Evolutionary conservation across 1,140 invertebrate genomes (phyloP).

Genomic region (Drosophila miranda): DNA sequence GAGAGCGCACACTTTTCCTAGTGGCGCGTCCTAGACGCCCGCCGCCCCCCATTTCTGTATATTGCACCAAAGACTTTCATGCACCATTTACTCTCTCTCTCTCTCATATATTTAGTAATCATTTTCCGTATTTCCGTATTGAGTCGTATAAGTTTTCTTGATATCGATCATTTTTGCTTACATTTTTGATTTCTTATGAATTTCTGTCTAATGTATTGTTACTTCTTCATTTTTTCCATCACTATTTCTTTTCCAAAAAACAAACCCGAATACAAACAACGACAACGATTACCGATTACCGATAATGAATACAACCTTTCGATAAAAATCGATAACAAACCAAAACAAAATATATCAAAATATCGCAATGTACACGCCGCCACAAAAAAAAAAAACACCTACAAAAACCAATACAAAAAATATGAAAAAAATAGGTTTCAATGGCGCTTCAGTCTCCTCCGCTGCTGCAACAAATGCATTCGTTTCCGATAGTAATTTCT

Average conservation of each 20-base stretch:
- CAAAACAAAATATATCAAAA: constrained; percentile 28
- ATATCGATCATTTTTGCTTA: constrained; percentile 31
- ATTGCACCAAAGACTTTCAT: constrained; percentile 47
- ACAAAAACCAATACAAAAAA: constrained; percentile 9
- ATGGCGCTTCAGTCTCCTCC: constrained; percentile 83
- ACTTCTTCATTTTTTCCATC: constrained; percentile 73
- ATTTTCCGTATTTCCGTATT: background rate
- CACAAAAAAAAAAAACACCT: constrained; percentile 41
- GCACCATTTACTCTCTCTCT: constrained; percentile 30
- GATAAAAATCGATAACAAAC: constrained; percentile 22
- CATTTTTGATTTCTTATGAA: constrained; percentile 62
- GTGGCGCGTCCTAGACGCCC: constrained; percentile 19
- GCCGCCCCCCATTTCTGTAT: constrained; percentile 25
- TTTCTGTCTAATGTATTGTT: constrained; percentile 81
- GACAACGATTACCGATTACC: constrained; percentile 29
- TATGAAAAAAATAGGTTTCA: constrained; percentile 79
- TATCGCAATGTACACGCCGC: constrained; percentile 26
- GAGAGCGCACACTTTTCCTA: constrained; percentile 29
- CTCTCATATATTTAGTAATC: constrained; percentile 16
- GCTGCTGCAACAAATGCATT: constrained; percentile 89
- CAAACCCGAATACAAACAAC: constrained; percentile 46
- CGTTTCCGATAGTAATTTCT: constrained; percentile 93
- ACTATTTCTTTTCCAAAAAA: constrained; percentile 56
- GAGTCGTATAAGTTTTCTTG: constrained; percentile 28
- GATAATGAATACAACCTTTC: constrained; percentile 39